A percentile compares a stretch with the other conserved stretches of the same genome.
phyloP scores from a whole-genome alignment of 2,113 vertebrate species.

The Oncorhynchus gorbuscha region DNA sequence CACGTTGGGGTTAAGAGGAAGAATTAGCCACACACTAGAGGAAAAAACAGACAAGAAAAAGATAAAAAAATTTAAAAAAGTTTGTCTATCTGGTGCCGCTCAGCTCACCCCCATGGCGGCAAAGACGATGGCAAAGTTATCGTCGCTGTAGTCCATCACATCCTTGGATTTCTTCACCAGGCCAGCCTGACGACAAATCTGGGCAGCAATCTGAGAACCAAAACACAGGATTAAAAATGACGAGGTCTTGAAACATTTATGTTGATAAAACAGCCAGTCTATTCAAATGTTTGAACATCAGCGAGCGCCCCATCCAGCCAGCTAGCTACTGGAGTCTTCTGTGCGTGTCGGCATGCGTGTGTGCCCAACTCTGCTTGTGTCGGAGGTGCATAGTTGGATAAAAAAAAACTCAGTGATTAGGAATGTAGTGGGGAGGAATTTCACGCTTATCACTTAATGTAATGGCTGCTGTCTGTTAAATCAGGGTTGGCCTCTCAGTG shows the following conservation, averaged over 20 bases:
- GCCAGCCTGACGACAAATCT: conserved; percentile 82
- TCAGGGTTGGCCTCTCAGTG: conserved; percentile 42
- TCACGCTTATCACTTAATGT: conserved; percentile 51
- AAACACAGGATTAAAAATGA: background rate
- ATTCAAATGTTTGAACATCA: background rate
- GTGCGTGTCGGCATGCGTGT: background rate
- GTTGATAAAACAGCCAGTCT: background rate
- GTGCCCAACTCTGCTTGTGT: background rate
- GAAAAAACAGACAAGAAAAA: conserved; percentile 11
- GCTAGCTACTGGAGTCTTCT: background rate
- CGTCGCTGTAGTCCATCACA: conserved; percentile 79
- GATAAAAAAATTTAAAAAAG: background rate
- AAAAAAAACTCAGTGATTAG: conserved; percentile 22
- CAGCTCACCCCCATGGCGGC: conserved; percentile 81
- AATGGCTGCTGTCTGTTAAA: conserved; percentile 35
- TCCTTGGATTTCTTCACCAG: conserved; percentile 81
- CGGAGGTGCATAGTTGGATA: background rate
- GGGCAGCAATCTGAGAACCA: conserved; percentile 75
- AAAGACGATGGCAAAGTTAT: conserved; percentile 83
- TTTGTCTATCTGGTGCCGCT: background rate
- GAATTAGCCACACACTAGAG: conserved; percentile 3
- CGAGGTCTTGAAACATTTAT: background rate
- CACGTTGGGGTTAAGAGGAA: conserved; percentile 53
- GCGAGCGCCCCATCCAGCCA: too few species aligned
- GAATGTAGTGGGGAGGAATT: conserved; percentile 44